These are phyloP conservation scores for Taenioides sp. DNA, from an alignment of 2,797 vertebrate species.

Conservation along the genomic window DNA sequence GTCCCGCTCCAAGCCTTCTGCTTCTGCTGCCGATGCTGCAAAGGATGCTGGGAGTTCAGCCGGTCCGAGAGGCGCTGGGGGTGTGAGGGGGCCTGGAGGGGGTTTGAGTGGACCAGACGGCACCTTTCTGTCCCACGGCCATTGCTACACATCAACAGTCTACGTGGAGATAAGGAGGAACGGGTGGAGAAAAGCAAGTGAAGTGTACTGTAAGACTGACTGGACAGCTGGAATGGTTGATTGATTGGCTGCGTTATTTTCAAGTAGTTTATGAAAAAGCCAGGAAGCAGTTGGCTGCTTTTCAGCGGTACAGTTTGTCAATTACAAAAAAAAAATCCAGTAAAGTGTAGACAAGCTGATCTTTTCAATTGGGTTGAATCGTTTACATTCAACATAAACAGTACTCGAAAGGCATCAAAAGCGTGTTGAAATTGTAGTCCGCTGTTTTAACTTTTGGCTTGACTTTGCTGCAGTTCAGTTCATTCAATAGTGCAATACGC, in stretches of 20 bases:
- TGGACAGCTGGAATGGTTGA: neutral
- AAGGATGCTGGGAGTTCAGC: slow-evolving; percentile 75
- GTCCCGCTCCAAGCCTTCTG: slow-evolving; percentile 72
- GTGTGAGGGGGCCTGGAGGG: slow-evolving; percentile 69
- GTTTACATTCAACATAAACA: neutral
- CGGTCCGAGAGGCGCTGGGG: slow-evolving; percentile 73
- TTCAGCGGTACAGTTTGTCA: neutral
- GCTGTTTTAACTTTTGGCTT: neutral
- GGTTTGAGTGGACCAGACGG: slow-evolving; percentile 63
- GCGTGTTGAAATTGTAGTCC: neutral
- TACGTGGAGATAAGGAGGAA: slow-evolving; percentile 45
- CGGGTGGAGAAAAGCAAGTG: neutral
- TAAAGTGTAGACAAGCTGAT: neutral
- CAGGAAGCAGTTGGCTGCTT: neutral
- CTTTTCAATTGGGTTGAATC: neutral
- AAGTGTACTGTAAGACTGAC: neutral
- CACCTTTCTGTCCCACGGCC: slow-evolving; percentile 85
- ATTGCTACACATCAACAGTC: slow-evolving; percentile 83
- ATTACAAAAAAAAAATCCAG: neutral
- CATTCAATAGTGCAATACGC: neutral
- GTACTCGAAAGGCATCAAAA: neutral
- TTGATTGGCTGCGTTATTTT: neutral
- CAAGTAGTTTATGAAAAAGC: neutral
- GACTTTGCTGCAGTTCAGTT: slow-evolving; percentile 3
- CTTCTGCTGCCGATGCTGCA: slow-evolving; percentile 49